These are phyloP conservation scores for Xenus cinereus DNA, from an alignment of 2,113 vertebrate species.

Conservation along the genomic window DNA sequence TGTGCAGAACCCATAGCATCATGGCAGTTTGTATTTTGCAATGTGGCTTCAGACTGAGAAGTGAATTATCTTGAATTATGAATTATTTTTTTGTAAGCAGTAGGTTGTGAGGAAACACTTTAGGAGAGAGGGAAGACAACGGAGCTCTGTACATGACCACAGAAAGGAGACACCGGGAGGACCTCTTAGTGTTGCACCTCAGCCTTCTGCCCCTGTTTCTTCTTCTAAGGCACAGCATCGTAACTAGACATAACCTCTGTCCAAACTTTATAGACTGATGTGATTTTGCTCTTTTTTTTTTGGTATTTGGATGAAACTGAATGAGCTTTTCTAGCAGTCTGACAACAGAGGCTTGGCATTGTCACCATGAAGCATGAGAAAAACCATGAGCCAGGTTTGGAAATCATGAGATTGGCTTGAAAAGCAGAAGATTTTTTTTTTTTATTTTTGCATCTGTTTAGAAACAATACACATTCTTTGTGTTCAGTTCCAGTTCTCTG, in stretches of 20 bases:
- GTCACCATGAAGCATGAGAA: conserved; percentile 40
- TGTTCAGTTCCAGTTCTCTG: neutral
- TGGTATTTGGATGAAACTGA: neutral
- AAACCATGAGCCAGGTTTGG: conserved; percentile 17
- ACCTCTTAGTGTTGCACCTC: neutral
- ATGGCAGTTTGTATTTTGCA: neutral
- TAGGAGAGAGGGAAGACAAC: neutral
- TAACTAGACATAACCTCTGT: neutral
- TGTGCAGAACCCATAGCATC: neutral
- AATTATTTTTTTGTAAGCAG: neutral
- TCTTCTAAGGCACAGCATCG: neutral
- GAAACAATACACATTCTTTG: conserved; percentile 42
- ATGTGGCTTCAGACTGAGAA: neutral
- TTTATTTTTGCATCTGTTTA: conserved; percentile 35
- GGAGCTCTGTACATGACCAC: neutral
- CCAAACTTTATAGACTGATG: neutral
- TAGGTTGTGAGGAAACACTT: neutral
- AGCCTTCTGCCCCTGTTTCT: neutral
- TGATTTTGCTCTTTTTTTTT: neutral
- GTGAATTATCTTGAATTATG: neutral
- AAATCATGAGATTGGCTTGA: conserved; percentile 7
- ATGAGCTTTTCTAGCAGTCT: neutral
- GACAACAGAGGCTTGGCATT: conserved; percentile 21
- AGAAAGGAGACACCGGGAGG: neutral
- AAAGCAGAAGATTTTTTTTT: neutral